These are phyloP conservation scores for Phaethornis superciliosus DNA, from an alignment of 2,113 vertebrate species.

Conservation along the genomic window DNA sequence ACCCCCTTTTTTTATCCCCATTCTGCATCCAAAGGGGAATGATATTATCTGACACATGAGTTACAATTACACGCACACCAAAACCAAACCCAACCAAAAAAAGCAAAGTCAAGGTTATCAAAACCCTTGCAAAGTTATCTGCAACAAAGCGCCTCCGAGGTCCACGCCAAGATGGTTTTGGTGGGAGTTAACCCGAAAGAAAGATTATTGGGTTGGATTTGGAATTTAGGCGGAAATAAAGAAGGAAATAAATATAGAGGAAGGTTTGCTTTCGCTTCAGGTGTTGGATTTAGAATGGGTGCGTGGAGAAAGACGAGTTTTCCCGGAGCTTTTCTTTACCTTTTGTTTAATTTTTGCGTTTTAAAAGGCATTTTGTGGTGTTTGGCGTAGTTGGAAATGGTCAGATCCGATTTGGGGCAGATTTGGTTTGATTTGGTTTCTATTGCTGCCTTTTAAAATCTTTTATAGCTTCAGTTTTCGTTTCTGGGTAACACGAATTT, in stretches of 20 bases:
- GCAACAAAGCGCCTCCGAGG: background rate
- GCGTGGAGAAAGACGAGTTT: background rate
- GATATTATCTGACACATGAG: background rate
- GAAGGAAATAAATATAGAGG: background rate
- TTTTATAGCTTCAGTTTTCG: background rate
- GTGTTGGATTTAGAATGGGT: background rate
- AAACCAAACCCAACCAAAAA: background rate
- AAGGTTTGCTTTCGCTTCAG: background rate
- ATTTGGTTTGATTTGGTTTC: background rate
- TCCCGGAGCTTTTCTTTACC: too few species aligned
- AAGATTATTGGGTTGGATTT: background rate
- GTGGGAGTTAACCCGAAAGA: background rate
- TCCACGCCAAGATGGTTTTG: background rate
- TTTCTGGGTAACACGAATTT: background rate
- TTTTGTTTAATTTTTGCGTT: too few species aligned
- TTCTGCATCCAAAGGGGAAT: background rate
- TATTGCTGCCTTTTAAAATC: background rate
- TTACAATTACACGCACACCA: background rate
- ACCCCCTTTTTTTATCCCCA: background rate
- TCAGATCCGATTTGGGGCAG: background rate
- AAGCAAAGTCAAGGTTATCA: slow-evolving; percentile 79
- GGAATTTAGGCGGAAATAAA: background rate
- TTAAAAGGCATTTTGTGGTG: background rate
- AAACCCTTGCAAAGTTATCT: slow-evolving; percentile 31
- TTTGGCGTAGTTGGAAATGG: rapidly evolving